These are phyloP conservation scores for Aphaenogaster ashmeadi DNA, from an alignment of 1,140 invertebrate species.

Conservation along the genomic window DNA sequence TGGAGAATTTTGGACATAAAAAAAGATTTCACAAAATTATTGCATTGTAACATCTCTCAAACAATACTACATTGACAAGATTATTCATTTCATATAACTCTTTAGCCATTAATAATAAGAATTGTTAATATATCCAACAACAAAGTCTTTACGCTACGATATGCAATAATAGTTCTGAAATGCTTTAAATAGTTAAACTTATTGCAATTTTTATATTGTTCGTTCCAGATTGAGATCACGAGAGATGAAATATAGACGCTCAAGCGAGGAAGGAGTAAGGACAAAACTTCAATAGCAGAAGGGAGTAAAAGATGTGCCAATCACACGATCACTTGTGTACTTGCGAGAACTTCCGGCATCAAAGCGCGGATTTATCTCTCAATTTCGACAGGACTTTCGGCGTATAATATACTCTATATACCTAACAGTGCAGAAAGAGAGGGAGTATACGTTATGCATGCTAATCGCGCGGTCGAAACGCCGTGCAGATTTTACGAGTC, in stretches of 20 bases:
- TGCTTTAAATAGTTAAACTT: neutral
- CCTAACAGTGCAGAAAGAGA: conserved; percentile 7
- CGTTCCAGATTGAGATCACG: neutral
- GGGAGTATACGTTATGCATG: neutral
- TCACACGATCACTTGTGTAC: neutral
- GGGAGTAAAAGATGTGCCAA: neutral
- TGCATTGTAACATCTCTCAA: too few relatives aligned
- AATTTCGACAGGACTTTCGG: neutral
- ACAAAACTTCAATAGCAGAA: neutral
- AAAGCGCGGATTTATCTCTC: neutral
- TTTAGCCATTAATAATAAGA: neutral
- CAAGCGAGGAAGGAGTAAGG: neutral
- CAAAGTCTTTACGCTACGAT: neutral
- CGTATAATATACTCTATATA: neutral
- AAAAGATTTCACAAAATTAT: neutral
- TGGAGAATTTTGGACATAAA: neutral
- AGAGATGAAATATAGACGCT: neutral
- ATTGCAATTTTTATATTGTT: conserved; percentile 7
- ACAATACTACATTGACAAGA: neutral
- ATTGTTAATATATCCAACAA: neutral
- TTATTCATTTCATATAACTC: neutral
- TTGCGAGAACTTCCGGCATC: neutral
- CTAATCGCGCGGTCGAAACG: neutral
- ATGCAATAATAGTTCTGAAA: neutral
- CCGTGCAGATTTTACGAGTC: neutral